phyloP scores from a whole-genome alignment of 1,140 invertebrate species.

The Berghia stephanieae region DNA sequence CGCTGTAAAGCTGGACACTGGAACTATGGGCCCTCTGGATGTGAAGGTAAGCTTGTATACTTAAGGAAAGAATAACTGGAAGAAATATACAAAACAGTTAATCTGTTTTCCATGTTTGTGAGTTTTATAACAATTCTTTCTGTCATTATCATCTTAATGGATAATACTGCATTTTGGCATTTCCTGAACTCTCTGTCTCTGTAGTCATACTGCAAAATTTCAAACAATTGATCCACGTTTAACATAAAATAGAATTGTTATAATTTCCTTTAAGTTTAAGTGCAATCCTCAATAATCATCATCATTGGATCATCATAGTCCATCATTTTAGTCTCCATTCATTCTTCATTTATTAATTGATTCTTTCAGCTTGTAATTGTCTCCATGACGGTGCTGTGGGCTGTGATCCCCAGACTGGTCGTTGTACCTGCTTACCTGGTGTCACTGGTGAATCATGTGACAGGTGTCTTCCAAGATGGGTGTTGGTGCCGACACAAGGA shows the following conservation, averaged over 20 bases:
- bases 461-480: slow-evolving; percentile 87
- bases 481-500: slow-evolving; percentile 73
- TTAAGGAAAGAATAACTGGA: no score
- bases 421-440: slow-evolving; percentile 83
- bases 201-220: no score
- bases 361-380: slow-evolving; percentile 59
- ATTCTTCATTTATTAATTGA: not conserved
- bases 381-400: slow-evolving; percentile 63
- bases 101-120: no score
- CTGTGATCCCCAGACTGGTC: slow-evolving; percentile 71
- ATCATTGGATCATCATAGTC: not conserved
- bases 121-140: no score
- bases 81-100: no score
- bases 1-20: slow-evolving; percentile 90
- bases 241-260: not conserved
- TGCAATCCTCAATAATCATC: not conserved
- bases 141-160: no score
- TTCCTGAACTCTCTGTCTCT: no score
- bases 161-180: no score
- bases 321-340: not conserved
- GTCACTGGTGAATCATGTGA: slow-evolving; percentile 96
- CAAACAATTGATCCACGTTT: no score
- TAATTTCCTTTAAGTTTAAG: not conserved
- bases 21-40: slow-evolving; percentile 89
- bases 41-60: slow-evolving; percentile 78